Conservation (phyloP, 2,888 invertebrate species). For the Bimastos eiseni region DNA sequence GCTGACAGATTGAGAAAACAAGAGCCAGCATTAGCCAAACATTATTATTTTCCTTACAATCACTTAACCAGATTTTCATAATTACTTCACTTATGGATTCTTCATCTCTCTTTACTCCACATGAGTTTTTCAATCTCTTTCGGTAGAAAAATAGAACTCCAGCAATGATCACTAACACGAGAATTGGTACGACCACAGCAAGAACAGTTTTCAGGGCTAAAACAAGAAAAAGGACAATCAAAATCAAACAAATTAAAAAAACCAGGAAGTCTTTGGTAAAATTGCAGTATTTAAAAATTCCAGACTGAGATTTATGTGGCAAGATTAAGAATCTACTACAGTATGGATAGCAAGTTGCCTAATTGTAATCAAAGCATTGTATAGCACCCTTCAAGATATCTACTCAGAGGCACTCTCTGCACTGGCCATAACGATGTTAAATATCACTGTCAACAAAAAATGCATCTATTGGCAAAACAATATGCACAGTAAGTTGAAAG, state of each 20-base stretch:
- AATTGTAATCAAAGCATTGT: too few relatives aligned
- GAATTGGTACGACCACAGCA: not conserved
- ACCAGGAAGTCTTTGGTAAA: not conserved
- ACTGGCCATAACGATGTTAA: too few relatives aligned
- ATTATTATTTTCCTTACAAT: not conserved
- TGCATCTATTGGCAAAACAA: too few relatives aligned
- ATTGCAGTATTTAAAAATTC: not conserved
- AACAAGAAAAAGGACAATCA: not conserved
- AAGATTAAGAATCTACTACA: not conserved
- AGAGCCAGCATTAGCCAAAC: not conserved
- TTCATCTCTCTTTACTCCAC: not conserved
- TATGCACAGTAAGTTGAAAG: too few relatives aligned
- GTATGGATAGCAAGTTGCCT: too few relatives aligned
- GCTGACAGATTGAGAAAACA: not conserved
- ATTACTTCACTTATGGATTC: not conserved
- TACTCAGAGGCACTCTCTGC: too few relatives aligned
- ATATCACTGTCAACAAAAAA: too few relatives aligned
- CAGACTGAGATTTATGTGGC: not conserved
- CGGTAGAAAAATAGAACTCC: not conserved
- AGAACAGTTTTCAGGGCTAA: not conserved
- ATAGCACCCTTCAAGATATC: too few relatives aligned
- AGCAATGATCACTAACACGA: conserved; percentile 3
- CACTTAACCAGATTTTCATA: not conserved
- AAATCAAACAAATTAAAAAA: not conserved
- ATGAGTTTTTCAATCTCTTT: not conserved